Base-by-base conservation (phyloP, 2,113 vertebrate species). In the Lagopus muta region DNA sequence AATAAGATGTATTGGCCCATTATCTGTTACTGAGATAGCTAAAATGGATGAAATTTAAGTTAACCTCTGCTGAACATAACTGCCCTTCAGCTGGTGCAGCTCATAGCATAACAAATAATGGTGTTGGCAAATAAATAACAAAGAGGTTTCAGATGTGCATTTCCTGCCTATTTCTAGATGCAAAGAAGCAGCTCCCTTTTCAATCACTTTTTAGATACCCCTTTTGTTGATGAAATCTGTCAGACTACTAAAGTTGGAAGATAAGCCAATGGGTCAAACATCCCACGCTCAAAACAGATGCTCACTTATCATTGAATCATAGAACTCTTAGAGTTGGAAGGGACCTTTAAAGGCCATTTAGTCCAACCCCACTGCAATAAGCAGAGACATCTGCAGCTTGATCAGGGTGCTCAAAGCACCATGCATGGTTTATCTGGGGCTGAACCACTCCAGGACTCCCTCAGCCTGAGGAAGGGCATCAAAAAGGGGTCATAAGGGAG, bases 401-500 rank as follows among this genome's bases (percentile, higher is more conserved):
- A 52, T 25, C 50, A 52, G 50, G 24, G 24, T 52, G 24, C 50
- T 52, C 50, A 52, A 30, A 71, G 71, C 57, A 14, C 36, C 25
- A 20, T 36, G 28, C 14, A 28, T 25, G 19, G 30, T 0, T 86
- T 28, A 47, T 70, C 45, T 54, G 32, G 4, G n/a, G 12, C 22
- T 43, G 47, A 72, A 69, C 30, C 0, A 0, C 30, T 36, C 28
- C 42, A 81, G 79, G 47, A 18, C 30, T 88, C 64, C 6, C 36
- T 5, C 50, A 61, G 8, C 14, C 11, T 13, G 24, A 5, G 24
- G 30, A 82, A 78, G 10, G 45, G 40, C 52, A 58, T 57, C 19
- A 32, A 9, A 77, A 77, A 62, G 19, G 21, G 15, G 58, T 5
- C 64, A 34, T 42, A 45, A 48, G 22, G 32, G 47, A 95, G 73